Conservation (phyloP, 1,140 invertebrate species). For the Oedothorax gibbosus region DNA sequence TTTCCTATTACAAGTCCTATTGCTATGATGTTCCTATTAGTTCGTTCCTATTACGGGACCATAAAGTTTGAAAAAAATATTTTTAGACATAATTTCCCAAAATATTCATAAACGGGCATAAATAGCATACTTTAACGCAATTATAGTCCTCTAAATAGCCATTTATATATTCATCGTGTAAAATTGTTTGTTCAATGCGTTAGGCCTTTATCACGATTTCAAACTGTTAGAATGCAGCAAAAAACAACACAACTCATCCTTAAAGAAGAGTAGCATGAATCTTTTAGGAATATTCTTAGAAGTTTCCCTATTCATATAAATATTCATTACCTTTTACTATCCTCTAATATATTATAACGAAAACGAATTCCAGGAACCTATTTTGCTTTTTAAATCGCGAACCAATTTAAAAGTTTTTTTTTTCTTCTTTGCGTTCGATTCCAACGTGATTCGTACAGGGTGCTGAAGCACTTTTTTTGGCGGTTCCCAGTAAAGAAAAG, state of each 20-base stretch:
- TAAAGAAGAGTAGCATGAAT: neutral
- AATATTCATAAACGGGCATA: too few species aligned
- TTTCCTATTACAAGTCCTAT: too few species aligned
- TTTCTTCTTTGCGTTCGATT: conserved; percentile 8
- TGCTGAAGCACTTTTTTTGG: conserved; percentile 19
- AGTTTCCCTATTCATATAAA: conserved; percentile 13
- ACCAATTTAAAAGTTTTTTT: conserved; percentile 5
- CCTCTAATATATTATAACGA: conserved; percentile 43
- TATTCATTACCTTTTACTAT: conserved; percentile 28
- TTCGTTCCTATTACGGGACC: too few species aligned
- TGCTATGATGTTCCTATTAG: too few species aligned
- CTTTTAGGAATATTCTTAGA: conserved; percentile 9
- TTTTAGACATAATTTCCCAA: too few species aligned
- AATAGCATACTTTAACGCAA: too few species aligned
- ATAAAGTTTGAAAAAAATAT: too few species aligned
- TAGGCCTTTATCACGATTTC: neutral
- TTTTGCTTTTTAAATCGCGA: conserved; percentile 27
- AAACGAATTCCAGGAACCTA: conserved; percentile 36
- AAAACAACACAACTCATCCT: conserved; percentile 3
- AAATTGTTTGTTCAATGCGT: neutral
- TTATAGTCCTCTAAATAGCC: neutral
- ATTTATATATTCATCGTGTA: neutral
- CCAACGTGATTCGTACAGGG: conserved; percentile 6
- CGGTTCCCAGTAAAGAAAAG: neutral
- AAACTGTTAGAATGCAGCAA: conserved; percentile 1